Base-by-base conservation (phyloP, 2,113 vertebrate species). In the Phyllopteryx taeniolatus region DNA sequence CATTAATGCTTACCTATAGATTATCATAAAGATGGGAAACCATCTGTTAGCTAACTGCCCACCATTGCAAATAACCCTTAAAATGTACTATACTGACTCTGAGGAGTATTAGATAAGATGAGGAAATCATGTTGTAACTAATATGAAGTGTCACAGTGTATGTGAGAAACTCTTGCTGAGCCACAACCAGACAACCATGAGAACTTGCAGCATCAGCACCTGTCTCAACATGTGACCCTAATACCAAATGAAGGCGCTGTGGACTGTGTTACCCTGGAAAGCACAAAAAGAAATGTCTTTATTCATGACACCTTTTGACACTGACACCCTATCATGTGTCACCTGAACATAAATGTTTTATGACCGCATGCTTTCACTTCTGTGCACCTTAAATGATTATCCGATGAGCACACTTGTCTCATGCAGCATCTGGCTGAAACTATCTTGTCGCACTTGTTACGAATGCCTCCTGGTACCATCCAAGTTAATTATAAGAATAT, bases 191-290 rank as follows among this genome's bases (percentile, higher is more conserved):
- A 77, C 73, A 53, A 67, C 19, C 0, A 17, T 12, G 75, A 72
- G 66, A 88, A 81, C 49, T 75, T 88, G 87, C 87, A 85, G 7
- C 84, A 77, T 87, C 88, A 89, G 88, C 87, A 78, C 77, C 73
- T 74, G 88, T 87, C 84, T 70, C 64, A 61, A 13, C 57, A 47
- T 43, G 77, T 86, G 83, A 85, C 82, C 82, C 78, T 71, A 84
- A 86, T 86, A 62, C 35, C 39, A 0, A 14, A 57, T 74, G 84
- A 84, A 78, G 74, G 20, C 75, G 61, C 61, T 10, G 53, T 12
- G 43, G 81, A 81, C 74, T 46, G 71, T 64, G 43, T 74, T 2
- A 59, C 68, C 74, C 72, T 74, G 35, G 70, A 80, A 62, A 39
- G 73, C 78, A n/a, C 54, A 64, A 46, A 68, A 43, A 27, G 61